These are phyloP conservation scores for Diaphora mendica DNA, from an alignment of 2,888 invertebrate genomes.

Conservation along the genomic window DNA sequence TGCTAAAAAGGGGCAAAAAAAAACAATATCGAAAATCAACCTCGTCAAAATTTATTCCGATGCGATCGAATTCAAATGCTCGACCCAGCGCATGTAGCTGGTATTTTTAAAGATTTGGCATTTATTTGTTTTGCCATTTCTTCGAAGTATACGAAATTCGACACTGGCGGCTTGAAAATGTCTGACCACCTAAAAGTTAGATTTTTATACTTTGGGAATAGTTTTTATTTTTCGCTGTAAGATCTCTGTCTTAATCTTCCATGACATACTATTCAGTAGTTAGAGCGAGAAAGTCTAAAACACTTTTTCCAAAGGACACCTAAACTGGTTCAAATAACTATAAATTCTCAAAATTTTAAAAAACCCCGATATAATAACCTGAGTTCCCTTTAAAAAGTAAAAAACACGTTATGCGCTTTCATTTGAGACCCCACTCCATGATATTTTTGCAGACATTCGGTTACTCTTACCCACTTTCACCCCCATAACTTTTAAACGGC, in stretches of 20 bases:
- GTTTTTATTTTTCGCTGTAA: no score
- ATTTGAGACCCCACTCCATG: no score
- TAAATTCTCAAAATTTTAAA: no score
- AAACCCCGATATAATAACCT: no score
- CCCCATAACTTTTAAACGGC: no score
- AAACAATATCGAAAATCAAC: constrained; percentile 68
- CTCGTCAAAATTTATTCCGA: constrained; percentile 77
- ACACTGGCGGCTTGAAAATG: no score
- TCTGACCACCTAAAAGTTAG: background rate
- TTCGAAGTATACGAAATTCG: background rate
- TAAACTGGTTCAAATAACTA: no score
- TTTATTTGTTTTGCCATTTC: constrained; percentile 34
- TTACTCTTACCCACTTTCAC: no score
- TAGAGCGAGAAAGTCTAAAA: background rate
- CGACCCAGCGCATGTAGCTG: constrained; percentile 35
- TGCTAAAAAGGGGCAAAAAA: constrained; percentile 64
- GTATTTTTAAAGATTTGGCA: constrained; percentile 43
- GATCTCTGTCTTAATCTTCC: background rate
- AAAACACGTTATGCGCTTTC: no score
- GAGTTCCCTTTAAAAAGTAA: no score
- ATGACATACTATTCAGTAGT: background rate
- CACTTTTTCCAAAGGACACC: background rate
- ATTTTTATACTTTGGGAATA: no score
- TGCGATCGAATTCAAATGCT: constrained; percentile 66
- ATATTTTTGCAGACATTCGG: no score